Conservation (phyloP, 1,140 invertebrate species). For the Bathynomus jamesi region DNA sequence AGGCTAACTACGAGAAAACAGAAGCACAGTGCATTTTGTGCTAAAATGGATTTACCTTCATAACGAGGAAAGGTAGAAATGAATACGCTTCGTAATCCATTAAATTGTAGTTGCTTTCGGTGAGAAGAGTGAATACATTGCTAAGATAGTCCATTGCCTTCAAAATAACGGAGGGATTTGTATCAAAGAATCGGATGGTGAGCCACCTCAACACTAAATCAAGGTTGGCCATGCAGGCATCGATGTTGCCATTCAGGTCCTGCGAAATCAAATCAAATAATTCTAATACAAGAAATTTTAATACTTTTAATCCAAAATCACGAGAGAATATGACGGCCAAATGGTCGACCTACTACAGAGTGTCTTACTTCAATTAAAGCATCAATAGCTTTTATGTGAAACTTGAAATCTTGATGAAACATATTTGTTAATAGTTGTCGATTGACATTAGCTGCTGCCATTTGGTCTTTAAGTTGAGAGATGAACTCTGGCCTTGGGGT, state of each 20-base stretch:
- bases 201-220: conserved; percentile 96
- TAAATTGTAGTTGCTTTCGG: conserved; percentile 73
- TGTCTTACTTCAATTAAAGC: conserved; percentile 61
- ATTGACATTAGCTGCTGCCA: conserved; percentile 78
- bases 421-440: conserved; percentile 77
- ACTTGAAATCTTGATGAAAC: conserved; percentile 93
- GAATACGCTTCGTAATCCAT: conserved; percentile 82
- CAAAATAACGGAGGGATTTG: conserved; percentile 91
- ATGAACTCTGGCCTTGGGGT: conserved; percentile 87
- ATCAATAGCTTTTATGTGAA: conserved; percentile 92
- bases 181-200: conserved; percentile 93
- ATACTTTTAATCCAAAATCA: too few relatives aligned
- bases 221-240: conserved; percentile 77
- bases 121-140: conserved; percentile 68
- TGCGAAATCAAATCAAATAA: conserved; percentile 10
- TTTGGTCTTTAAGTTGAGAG: conserved; percentile 81
- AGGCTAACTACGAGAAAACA: too few relatives aligned
- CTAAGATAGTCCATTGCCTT: conserved; percentile 89
- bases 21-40: too few relatives aligned
- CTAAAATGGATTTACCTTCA: conserved; percentile 75
- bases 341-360: too few relatives aligned
- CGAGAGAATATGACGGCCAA: too few relatives aligned
- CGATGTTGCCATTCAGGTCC: conserved; percentile 53
- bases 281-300: too few relatives aligned
- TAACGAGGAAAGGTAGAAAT: conserved; percentile 87